Conservation (phyloP, 2,797 vertebrate species). For the Tokudaia tokunoshimensis region DNA sequence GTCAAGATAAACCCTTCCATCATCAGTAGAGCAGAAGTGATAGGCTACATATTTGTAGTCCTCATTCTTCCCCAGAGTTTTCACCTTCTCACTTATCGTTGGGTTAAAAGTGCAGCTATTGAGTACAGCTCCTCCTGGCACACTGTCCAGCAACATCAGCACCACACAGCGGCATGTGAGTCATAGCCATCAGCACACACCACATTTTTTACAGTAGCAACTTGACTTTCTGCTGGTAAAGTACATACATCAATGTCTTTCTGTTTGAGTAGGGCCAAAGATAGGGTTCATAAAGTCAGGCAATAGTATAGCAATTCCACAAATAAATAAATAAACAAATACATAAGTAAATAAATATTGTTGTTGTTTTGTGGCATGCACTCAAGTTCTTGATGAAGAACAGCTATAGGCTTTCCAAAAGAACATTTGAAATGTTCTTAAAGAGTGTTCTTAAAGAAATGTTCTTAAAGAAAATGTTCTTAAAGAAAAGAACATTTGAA, state of each 20-base stretch:
- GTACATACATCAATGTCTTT: neutral
- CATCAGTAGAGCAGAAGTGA: constrained; percentile 62
- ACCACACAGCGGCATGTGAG: neutral
- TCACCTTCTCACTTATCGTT: constrained; percentile 57
- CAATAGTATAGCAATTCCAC: neutral
- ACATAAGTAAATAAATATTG: too few relatives aligned
- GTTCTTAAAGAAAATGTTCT: neutral
- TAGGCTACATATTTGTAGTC: constrained; percentile 58
- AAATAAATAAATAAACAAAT: neutral
- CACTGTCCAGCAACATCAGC: constrained; percentile 32
- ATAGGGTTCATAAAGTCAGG: constrained; percentile 2
- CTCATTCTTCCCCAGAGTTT: constrained; percentile 34
- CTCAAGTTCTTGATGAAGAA: constrained; percentile 47
- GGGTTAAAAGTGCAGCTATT: constrained; percentile 74
- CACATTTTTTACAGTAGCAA: constrained; percentile 66
- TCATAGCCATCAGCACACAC: constrained; percentile 60
- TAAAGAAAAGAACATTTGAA: constrained; percentile 27
- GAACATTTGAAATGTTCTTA: constrained; percentile 3
- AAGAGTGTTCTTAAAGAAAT: neutral
- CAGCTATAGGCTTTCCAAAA: neutral
- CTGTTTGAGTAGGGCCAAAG: constrained; percentile 46
- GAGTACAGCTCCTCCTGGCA: constrained; percentile 26
- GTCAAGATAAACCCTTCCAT: constrained; percentile 71
- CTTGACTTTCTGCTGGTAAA: constrained; percentile 68
- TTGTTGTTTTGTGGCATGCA: neutral